These are phyloP conservation scores for Diaperis boleti DNA, from an alignment of 2,888 invertebrate genomes.

Conservation along the genomic window DNA sequence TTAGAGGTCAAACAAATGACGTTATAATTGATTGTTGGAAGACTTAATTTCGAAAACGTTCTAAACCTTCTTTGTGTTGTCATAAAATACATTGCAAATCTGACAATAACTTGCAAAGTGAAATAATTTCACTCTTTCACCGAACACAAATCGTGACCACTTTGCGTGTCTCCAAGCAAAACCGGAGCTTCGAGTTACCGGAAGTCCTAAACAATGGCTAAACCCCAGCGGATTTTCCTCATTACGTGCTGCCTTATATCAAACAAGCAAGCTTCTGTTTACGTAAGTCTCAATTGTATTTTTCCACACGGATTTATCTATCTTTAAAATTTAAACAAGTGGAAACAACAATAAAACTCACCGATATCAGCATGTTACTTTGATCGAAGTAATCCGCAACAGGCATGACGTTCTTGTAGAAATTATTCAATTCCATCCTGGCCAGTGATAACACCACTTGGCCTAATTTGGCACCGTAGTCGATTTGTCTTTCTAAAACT, in stretches of 20 bases:
- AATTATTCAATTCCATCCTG: conserved; percentile 89
- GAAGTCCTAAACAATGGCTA: conserved; percentile 33
- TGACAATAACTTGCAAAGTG: background rate
- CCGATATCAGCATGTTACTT: conserved; percentile 81
- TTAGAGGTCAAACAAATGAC: conserved; percentile 15
- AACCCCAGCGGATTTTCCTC: conserved; percentile 29
- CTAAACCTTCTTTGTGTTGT: conserved; percentile 1
- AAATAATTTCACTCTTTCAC: background rate
- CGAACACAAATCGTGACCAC: conserved; percentile 21
- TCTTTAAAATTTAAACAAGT: too few relatives aligned
- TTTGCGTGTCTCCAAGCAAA: conserved; percentile 31
- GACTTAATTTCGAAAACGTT: too few relatives aligned
- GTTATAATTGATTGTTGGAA: conserved; percentile 6
- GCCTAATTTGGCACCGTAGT: conserved; percentile 89
- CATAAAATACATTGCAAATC: background rate
- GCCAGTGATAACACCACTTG: conserved; percentile 87
- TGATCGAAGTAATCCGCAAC: conserved; percentile 93
- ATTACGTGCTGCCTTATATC: conserved; percentile 10
- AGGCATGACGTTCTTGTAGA: conserved; percentile 89
- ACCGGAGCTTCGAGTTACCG: conserved; percentile 31
- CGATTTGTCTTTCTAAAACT: conserved; percentile 88
- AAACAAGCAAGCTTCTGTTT: background rate
- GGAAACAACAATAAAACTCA: too few relatives aligned
- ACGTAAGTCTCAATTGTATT: background rate
- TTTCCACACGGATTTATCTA: background rate